Base-by-base conservation (phyloP, 2,113 vertebrate genomes). In the Garra rufa region DNA sequence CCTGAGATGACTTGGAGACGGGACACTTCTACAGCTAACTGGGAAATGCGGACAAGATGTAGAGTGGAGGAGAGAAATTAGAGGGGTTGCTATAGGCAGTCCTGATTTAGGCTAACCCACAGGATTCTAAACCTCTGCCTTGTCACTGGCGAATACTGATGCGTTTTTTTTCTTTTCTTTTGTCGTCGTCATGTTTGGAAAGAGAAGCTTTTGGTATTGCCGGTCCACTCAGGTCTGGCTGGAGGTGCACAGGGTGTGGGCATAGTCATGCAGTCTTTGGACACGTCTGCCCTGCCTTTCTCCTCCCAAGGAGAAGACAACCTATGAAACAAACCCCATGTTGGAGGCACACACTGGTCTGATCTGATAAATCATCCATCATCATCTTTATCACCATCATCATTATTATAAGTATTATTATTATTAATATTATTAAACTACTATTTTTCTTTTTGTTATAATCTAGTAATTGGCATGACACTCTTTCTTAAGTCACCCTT, bases 281-380 rank as follows among this genome's bases (percentile, higher is more conserved):
- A 95, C 92, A 82, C 41, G 77, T 88, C 57, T 87, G 76, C 86
- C 87, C 89, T 67, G 55, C 70, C 83, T 81, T 83, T 85, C 85
- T 85, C 80, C 46, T 82, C 86, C 83, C 65, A 82, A 84, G 83
- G 82, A 84, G 86, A 73, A 83, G 77, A 84, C 91, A 92, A 95
- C 92, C 88, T 93, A 94, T 91, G 92, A 91, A 86, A 93, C 94
- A 81, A 86, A 88, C 85, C 81, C 85, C n/a, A 83, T 84, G 92
- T 92, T 96, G 97, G 97, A 99, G 98, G 98, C 97, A 97, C 98
- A 98, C 97, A 97, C 97, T 96, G 98, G 98, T 97, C 96, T 97
- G 97, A 96, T 96, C 91, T 92, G 89, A 90, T 82, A 85, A 87
- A 87, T 85, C 90, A 89, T 85, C 65, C 90, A 89, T 65, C 90